Base-by-base conservation (phyloP, 2,888 invertebrate species). In the Torymus texanus region DNA sequence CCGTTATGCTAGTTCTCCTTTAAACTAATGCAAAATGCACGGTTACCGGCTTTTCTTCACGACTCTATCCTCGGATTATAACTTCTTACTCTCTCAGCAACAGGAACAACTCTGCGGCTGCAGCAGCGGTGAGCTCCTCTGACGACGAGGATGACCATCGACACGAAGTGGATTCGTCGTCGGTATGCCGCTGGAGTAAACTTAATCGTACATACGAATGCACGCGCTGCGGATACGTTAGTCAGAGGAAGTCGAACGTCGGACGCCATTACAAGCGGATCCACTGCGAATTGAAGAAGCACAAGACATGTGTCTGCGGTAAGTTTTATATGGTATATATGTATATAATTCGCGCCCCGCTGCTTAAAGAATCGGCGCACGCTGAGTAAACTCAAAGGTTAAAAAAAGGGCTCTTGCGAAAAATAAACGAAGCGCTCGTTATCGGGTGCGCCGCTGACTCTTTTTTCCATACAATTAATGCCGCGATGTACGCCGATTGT, bases 261-360 rank as follows among this genome's bases (percentile, higher is more conserved):
- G 4, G 3, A 0, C 85, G 88, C 0, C 88, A 88, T 65, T 81
- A 80, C 10, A 3, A 51, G 1, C 81, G 88, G n/a, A 87, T 88
- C 4, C 88, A 88, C 21, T n/a, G 18, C 4, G 50, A 66, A 1
- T 29, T 62, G 0, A 41, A 51, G 12, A 83, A 56, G 14, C 50
- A 24, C 55, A 81, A 78, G 50, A 21, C 8, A 0, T 81, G 81
- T 14, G 13, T 63, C 18, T 81, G 81, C 62, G 75, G 81, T 81
- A 16, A 81, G 78, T 79, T 3, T 41, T 2, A 24, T 16, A 14
- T 41, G 18, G 16, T 10, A 2, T 50, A 12, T n/a, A 41, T 16
- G 12, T 16, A 65, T 18, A 51, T 65, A 12, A 18, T 12, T 5
- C 24, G 13, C 24, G 8, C 16, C 12, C 12, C 11, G 18, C 21